Conservation (phyloP, 2,888 invertebrate genomes). For the Stenodera caucasica region DNA sequence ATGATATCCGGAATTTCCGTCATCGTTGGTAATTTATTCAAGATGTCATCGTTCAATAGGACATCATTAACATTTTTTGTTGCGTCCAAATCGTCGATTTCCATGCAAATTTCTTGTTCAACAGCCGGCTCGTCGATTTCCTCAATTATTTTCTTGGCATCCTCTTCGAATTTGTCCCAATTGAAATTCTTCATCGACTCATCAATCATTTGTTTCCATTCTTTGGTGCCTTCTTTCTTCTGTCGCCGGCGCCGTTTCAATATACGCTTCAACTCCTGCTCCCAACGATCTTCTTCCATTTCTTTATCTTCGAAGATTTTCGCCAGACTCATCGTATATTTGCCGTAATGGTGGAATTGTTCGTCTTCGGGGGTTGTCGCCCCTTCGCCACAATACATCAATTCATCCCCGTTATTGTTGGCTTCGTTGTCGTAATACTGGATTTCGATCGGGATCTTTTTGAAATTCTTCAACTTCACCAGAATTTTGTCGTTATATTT, state of each 20-base stretch:
- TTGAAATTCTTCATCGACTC: constrained; percentile 67
- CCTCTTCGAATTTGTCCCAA: constrained; percentile 66
- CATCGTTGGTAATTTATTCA: constrained; percentile 64
- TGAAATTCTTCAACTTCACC: constrained; percentile 72
- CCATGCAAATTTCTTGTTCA: constrained; percentile 54
- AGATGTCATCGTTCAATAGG: constrained; percentile 58
- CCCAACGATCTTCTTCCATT: constrained; percentile 67
- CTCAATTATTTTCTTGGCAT: constrained; percentile 58
- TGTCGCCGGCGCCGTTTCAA: constrained; percentile 50
- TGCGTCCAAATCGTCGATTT: constrained; percentile 61
- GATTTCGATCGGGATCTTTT: constrained; percentile 68
- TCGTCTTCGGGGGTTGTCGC: constrained; percentile 64
- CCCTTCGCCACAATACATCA: constrained; percentile 72
- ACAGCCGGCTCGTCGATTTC: constrained; percentile 47
- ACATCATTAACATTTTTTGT: constrained; percentile 66
- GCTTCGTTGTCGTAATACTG: constrained; percentile 36
- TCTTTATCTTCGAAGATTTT: constrained; percentile 80
- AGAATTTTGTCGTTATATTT: constrained; percentile 75
- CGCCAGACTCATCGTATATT: constrained; percentile 66
- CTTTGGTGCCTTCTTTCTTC: constrained; percentile 51
- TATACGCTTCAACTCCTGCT: constrained; percentile 53
- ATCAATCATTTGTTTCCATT: constrained; percentile 66
- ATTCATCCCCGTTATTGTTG: constrained; percentile 27
- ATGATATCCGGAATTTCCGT: constrained; percentile 67
- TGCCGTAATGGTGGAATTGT: constrained; percentile 57